Conservation (phyloP, 2,113 vertebrate species). For the Oreotrochilus melanogaster region DNA sequence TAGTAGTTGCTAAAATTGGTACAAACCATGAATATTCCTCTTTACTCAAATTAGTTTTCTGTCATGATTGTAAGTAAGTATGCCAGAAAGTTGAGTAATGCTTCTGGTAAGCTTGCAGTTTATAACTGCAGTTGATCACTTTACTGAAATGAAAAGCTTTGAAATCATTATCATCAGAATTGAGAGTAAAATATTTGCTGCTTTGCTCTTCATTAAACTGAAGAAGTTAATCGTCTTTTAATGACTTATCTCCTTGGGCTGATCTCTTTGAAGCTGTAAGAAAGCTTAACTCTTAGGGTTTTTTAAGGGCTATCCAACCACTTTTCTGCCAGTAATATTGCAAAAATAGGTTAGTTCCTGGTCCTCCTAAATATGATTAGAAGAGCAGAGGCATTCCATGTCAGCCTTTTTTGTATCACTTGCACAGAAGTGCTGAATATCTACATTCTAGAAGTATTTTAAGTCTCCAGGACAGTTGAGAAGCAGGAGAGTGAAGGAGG, state of each 20-base stretch:
- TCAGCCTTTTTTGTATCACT: background rate
- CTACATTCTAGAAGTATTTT: background rate
- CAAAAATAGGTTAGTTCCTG: background rate
- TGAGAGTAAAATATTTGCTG: background rate
- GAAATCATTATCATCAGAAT: background rate
- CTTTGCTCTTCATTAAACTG: background rate
- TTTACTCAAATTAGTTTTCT: background rate
- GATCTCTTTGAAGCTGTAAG: background rate
- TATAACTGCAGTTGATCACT: background rate
- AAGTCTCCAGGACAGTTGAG: background rate
- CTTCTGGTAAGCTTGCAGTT: background rate
- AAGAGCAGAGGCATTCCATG: background rate
- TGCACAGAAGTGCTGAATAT: background rate
- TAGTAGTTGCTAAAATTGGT: background rate
- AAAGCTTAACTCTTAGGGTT: background rate
- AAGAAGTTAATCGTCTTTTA: conserved; percentile 16
- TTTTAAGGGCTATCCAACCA: background rate
- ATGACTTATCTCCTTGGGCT: background rate
- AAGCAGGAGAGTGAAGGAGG: background rate
- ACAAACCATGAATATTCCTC: background rate
- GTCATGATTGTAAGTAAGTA: background rate
- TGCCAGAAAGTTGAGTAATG: background rate
- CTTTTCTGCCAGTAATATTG: background rate
- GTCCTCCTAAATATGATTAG: background rate
- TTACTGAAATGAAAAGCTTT: background rate